Conservation (phyloP, 2,113 vertebrate genomes). For the Misgurnus anguillicaudatus region DNA sequence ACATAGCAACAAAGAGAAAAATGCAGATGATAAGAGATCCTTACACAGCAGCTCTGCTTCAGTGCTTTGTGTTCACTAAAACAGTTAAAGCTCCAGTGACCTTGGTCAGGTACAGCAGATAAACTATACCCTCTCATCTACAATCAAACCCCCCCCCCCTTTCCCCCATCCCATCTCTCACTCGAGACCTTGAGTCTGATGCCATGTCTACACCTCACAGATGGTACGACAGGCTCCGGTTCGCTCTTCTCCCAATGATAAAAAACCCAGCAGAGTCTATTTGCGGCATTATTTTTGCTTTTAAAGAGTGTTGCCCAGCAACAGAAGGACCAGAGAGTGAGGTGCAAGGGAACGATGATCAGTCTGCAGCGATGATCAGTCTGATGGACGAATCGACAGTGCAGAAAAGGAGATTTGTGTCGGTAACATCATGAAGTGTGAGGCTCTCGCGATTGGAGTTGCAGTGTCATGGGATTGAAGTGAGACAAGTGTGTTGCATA, state of each 20-base stretch:
- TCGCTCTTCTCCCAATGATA: conserved; percentile 31
- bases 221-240: not conserved
- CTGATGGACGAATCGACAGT: not conserved
- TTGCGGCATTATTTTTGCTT: conserved; percentile 57
- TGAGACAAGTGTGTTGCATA: not conserved
- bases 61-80: not conserved
- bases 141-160: not conserved
- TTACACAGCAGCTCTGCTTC: not conserved
- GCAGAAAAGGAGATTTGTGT: not conserved
- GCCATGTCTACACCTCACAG: conserved; percentile 14
- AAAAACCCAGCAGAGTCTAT: conserved; percentile 54
- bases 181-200: conserved; percentile 5
- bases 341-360: conserved; percentile 43
- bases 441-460: not conserved
- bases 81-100: not conserved
- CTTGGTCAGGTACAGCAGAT: conserved; percentile 8
- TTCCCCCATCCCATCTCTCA: not conserved
- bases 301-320: conserved; percentile 61
- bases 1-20: not conserved
- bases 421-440: not conserved
- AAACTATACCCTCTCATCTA: not conserved
- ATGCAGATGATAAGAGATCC: not conserved
- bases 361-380: conserved; percentile 9
- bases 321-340: conserved; percentile 47
- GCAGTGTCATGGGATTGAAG: not conserved